Conservation (phyloP, 2,797 vertebrate species). For the Malacoraja senta region DNA sequence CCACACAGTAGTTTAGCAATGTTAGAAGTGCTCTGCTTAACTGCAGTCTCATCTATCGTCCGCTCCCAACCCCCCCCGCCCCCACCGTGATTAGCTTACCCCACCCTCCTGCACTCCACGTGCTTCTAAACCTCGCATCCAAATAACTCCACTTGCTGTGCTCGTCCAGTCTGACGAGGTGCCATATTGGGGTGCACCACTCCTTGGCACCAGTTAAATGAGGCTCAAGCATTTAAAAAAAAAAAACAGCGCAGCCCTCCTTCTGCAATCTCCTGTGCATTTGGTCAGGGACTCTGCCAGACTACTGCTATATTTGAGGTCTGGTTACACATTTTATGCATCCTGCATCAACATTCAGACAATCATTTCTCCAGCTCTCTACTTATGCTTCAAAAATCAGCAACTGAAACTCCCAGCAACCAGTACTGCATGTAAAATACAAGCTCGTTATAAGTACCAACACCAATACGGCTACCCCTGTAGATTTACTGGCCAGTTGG, state of each 20-base stretch:
- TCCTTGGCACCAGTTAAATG: not conserved
- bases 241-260: not conserved
- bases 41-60: not conserved
- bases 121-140: not conserved
- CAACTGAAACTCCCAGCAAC: not conserved
- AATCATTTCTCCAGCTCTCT: not conserved
- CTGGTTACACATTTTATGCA: not conserved
- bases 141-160: not conserved
- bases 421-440: not conserved
- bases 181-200: not conserved
- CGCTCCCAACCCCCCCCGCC: too few relatives aligned
- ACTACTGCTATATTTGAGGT: not conserved
- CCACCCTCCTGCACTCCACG: not conserved
- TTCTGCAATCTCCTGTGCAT: not conserved
- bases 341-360: not conserved
- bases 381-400: not conserved
- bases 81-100: not conserved
- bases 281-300: not conserved
- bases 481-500: not conserved
- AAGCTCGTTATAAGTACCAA: not conserved
- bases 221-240: too few relatives aligned
- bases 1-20: not conserved
- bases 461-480: not conserved
- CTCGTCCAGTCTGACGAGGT: not conserved
- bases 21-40: not conserved